phyloP scores from a whole-genome alignment of 2,797 vertebrate species.

The Tarsius wallacei region DNA sequence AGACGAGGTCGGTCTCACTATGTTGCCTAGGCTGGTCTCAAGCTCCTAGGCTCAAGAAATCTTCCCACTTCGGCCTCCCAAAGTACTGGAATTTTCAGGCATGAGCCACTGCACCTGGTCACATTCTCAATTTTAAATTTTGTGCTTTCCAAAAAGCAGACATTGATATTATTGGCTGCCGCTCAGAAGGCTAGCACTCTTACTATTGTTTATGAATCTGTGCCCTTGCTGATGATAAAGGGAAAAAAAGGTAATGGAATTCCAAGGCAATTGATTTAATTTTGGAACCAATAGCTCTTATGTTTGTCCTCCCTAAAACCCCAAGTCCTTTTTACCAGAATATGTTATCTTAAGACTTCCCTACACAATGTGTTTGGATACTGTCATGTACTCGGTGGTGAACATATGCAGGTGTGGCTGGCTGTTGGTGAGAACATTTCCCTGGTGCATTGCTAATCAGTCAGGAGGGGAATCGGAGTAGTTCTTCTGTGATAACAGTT shows the following conservation, averaged over 20 bases:
- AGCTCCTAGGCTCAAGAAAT: too few species aligned
- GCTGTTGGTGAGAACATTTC: background rate
- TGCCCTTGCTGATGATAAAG: background rate
- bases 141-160: background rate
- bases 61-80: too few species aligned
- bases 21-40: too few species aligned
- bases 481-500: background rate
- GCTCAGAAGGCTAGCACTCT: background rate
- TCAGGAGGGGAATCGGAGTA: background rate
- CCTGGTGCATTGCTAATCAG: background rate
- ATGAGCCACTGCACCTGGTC: too few species aligned
- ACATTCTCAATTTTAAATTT: background rate
- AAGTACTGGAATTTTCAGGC: too few species aligned
- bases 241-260: background rate
- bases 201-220: background rate
- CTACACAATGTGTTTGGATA: background rate
- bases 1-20: too few species aligned
- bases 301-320: background rate
- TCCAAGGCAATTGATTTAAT: constrained; percentile 26
- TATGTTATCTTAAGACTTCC: background rate
- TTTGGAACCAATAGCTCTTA: background rate
- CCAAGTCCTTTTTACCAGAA: background rate
- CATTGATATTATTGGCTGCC: background rate
- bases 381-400: background rate
- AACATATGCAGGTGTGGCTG: background rate